Conservation (phyloP, 2,888 invertebrate genomes). For the Gerris lacustris region DNA sequence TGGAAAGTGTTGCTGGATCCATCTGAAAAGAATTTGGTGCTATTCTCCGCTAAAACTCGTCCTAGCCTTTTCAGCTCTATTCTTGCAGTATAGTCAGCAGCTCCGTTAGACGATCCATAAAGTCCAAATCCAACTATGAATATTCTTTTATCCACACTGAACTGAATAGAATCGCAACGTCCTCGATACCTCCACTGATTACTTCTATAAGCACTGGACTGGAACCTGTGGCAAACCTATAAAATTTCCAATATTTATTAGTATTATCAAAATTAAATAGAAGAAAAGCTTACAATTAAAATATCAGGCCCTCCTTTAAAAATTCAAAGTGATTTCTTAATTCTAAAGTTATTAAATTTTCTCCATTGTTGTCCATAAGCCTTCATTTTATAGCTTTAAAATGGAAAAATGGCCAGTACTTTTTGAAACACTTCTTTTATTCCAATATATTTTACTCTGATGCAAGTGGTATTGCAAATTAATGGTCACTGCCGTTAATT, state of each 20-base stretch:
- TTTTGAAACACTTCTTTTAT: too few species aligned
- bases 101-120: slow-evolving; percentile 91
- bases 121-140: slow-evolving; percentile 92
- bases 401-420: too few species aligned
- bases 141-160: slow-evolving; percentile 87
- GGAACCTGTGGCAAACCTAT: slow-evolving; percentile 87
- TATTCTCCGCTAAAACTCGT: slow-evolving; percentile 75
- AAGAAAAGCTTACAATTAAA: slow-evolving; percentile 6
- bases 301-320: not conserved
- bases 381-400: too few species aligned
- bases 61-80: slow-evolving; percentile 86
- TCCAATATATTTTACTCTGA: too few species aligned
- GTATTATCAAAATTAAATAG: not conserved
- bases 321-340: not conserved
- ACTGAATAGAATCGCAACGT: slow-evolving; percentile 91
- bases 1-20: slow-evolving; percentile 93
- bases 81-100: slow-evolving; percentile 86
- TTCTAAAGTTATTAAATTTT: too few species aligned
- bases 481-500: too few species aligned
- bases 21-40: slow-evolving; percentile 89
- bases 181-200: slow-evolving; percentile 97
- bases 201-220: slow-evolving; percentile 89
- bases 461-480: too few species aligned
- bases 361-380: too few species aligned
- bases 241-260: slow-evolving; percentile 27